phyloP scores from a whole-genome alignment of 2,888 invertebrate species.

The Polylopha cassiicola region DNA sequence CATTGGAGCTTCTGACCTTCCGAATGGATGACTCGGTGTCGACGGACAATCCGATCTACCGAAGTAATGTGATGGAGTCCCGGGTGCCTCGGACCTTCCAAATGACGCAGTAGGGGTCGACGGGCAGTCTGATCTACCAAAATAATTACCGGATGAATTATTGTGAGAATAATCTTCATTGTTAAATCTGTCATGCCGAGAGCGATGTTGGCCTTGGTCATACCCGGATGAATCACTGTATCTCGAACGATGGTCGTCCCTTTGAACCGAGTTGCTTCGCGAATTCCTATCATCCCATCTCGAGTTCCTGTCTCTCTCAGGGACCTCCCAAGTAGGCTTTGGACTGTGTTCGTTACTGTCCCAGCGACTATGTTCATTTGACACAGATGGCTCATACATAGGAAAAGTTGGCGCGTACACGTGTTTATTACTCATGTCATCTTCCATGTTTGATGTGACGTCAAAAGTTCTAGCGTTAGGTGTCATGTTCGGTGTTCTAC shows the following conservation, averaged over 20 bases:
- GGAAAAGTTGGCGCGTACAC: conserved; percentile 55
- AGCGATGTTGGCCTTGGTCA: conserved; percentile 25
- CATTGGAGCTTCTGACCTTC: conserved; percentile 36
- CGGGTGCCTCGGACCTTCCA: conserved; percentile 41
- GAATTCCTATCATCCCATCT: conserved; percentile 32
- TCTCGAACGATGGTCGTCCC: conserved; percentile 29
- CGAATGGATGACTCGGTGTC: conserved; percentile 49
- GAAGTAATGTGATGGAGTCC: conserved; percentile 42
- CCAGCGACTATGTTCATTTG: no score
- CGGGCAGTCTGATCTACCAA: conserved; percentile 32
- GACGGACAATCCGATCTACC: conserved; percentile 42
- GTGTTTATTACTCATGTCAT: conserved; percentile 43
- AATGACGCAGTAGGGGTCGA: conserved; percentile 37
- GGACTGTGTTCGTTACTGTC: conserved; percentile 14
- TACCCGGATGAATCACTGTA: conserved; percentile 28
- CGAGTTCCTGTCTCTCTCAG: conserved; percentile 19
- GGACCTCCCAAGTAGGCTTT: conserved; percentile 21
- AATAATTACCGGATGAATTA: no score
- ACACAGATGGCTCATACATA: conserved; percentile 31
- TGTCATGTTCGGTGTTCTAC: conserved; percentile 27
- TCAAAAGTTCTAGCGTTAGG: conserved; percentile 42
- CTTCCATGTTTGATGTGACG: conserved; percentile 46
- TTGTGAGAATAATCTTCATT: conserved; percentile 29
- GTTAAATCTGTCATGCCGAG: conserved; percentile 31
- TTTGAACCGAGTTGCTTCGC: conserved; percentile 26